Base-by-base conservation (phyloP, 2,113 vertebrate species). In the Archilochus colubris region DNA sequence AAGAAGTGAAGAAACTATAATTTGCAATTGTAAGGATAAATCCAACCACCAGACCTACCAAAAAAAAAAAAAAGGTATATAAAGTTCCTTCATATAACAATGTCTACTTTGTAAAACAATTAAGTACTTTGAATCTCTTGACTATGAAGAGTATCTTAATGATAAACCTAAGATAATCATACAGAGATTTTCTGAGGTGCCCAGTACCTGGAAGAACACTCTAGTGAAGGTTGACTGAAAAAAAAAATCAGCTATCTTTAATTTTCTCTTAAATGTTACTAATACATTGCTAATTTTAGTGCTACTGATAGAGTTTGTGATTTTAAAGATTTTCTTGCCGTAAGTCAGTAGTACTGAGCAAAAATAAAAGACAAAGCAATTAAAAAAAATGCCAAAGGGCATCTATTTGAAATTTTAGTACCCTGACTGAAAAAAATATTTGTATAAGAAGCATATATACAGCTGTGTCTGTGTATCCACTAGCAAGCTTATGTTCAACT, bases 1-100 rank as follows among this genome's bases (percentile, higher is more conserved):
- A 97, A 53, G 99, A 96, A 22, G 97, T 98, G 97, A 99, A 99
- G 98, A 99, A 99, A 97, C 99, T 99, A 89, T 97, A 98, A 98
- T 99, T 99, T 92, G 99, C 99, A 97, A 99, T 98, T 27, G 98
- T 98, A 92, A 99, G 96, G 95, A 99, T 98, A 91, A 99, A 99
- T 58, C 99, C 99, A 69, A 99, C 99, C 85, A 99, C 97, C 30
- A 99, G 91, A 16, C 98, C 99, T 99, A 96, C 5, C 54, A 97
- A 58, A 27, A 59, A 77, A 53, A 59, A 77, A 53, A 95, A 21
- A 88, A 14, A 89, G 44, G n/a, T 10, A 70, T 10, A 27, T 62
- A 9, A 89, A 87, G 55, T 86, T 95, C 72, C 33, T 93, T 23
- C 44, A 67, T 4, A 25, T n/a, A 83, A 61, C 33, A 94, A 58